phyloP scores from a whole-genome alignment of 2,797 vertebrate genomes.

The Chaetophractus vellerosus region DNA sequence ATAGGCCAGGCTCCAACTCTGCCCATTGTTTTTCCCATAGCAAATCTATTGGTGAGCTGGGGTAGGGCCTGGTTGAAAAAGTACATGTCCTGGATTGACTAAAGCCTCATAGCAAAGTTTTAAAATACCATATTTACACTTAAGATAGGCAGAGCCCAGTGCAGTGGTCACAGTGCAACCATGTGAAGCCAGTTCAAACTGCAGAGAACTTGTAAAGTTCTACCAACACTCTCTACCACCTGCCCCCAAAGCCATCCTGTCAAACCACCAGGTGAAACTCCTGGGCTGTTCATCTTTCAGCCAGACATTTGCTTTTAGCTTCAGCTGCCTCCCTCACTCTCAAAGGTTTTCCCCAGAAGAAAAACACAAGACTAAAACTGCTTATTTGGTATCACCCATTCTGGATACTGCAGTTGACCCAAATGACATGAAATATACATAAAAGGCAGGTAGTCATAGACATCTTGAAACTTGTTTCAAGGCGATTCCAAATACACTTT shows the following conservation, averaged over 20 bases:
- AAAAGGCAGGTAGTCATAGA: not conserved
- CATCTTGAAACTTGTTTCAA: not conserved
- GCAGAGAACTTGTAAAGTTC: not conserved
- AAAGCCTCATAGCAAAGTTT: not conserved
- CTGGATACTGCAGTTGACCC: not conserved
- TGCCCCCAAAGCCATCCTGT: not conserved
- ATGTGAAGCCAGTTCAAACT: not conserved
- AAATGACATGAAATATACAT: conserved; percentile 3
- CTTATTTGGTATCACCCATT: not conserved
- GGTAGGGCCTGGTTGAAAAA: not conserved
- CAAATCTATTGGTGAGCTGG: not conserved
- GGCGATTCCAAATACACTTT: not conserved
- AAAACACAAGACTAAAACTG: not conserved
- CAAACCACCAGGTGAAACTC: not conserved
- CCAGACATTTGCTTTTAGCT: not conserved
- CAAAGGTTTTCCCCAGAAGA: not conserved
- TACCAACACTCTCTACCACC: not conserved
- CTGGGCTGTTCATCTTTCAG: not conserved
- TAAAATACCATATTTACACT: not conserved
- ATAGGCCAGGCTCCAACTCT: not conserved
- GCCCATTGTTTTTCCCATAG: not conserved
- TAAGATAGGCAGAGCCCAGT: not conserved
- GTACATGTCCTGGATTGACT: not conserved
- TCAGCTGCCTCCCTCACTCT: not conserved
- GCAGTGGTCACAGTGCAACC: not conserved